Evolutionary conservation across 2,888 invertebrate species (phyloP).

Genomic region (Rotaria socialis): DNA sequence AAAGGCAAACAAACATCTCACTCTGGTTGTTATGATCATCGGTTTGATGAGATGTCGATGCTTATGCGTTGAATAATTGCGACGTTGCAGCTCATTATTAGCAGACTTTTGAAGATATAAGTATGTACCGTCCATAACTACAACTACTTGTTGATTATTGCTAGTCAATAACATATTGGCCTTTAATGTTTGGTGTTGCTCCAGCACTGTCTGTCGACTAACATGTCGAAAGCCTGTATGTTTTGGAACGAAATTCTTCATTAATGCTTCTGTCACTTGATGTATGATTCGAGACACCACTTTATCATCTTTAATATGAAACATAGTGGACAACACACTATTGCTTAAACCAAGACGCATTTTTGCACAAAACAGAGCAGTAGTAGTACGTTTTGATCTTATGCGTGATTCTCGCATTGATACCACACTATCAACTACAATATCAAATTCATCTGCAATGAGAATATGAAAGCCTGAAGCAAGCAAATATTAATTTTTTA

Average conservation of each 20-base stretch:
- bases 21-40: background rate
- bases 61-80: background rate
- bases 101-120: background rate
- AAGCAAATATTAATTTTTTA: no score
- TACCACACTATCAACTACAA: no score
- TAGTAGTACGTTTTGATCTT: no score
- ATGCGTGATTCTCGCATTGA: no score
- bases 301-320: background rate
- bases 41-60: background rate
- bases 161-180: background rate
- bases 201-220: background rate
- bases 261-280: background rate
- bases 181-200: background rate
- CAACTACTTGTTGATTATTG: background rate
- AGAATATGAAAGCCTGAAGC: no score
- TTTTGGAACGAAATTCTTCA: background rate
- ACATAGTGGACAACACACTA: background rate
- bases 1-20: background rate
- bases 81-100: background rate
- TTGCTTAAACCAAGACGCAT: background rate
- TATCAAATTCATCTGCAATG: no score
- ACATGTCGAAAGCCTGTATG: background rate
- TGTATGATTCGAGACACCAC: background rate
- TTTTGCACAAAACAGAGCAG: background rate
- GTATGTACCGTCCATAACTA: background rate